These are phyloP conservation scores for Apocheima hispidaria DNA, from an alignment of 2,888 invertebrate species.

Conservation along the genomic window DNA sequence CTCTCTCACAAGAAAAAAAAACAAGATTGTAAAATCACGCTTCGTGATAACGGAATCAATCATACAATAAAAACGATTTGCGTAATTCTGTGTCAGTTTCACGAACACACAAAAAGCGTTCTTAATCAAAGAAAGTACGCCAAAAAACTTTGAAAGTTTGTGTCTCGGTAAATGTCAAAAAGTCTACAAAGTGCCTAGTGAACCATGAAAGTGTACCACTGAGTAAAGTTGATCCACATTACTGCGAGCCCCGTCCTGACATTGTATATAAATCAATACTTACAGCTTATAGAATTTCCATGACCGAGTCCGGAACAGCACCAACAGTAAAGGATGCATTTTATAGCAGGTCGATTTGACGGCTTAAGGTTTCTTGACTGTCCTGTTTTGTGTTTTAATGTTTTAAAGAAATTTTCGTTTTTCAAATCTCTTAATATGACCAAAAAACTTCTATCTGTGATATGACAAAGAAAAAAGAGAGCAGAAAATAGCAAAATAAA, in stretches of 20 bases:
- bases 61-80: slow-evolving; percentile 14
- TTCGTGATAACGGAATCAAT: background rate
- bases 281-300: background rate
- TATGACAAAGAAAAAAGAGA: too few species aligned
- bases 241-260: background rate
- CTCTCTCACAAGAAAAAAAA: background rate
- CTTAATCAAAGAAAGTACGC: slow-evolving; percentile 44
- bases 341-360: too few species aligned
- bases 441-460: too few species aligned
- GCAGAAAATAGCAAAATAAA: too few species aligned
- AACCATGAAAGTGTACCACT: slow-evolving; percentile 40
- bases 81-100: slow-evolving; percentile 57
- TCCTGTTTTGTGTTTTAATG: too few species aligned
- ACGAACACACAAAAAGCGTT: slow-evolving; percentile 63
- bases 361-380: too few species aligned
- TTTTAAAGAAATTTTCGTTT: too few species aligned
- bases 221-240: slow-evolving; percentile 4
- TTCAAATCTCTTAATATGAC: too few species aligned
- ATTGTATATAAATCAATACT: background rate
- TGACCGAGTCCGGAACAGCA: too few species aligned
- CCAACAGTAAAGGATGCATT: too few species aligned
- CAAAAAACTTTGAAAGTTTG: slow-evolving; percentile 38
- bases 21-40: background rate
- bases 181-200: slow-evolving; percentile 44
- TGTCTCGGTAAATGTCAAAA: slow-evolving; percentile 47